Base-by-base conservation (phyloP, 2,888 invertebrate genomes). In the Melanophora roralis region DNA sequence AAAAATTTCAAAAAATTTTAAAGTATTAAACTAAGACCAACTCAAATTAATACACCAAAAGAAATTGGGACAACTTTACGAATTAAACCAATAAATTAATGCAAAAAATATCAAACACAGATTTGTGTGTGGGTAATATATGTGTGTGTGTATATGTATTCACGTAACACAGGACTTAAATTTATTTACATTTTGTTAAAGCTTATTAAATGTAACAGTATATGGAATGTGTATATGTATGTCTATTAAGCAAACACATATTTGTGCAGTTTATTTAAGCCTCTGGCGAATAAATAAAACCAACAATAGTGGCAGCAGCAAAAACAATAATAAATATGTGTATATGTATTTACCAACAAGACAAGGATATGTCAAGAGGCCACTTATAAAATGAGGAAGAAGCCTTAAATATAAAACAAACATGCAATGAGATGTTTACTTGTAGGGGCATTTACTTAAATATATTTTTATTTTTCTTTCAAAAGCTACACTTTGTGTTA, bases 331-430 rank as follows among this genome's bases (percentile, higher is more conserved):
- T 32, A 34, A 47, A 38, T 8, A 1, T 21, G 21, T 16, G n/a
- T 8, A 62, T 19, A 14, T 45, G 38, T 11, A 43, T 32, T 19
- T 72, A 21, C 34, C 4, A 34, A 45, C 64, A 32, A 57, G 38
- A 73, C 68, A 62, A 57, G 73, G 62, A 73, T 62, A 78, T 73
- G 73, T 78, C 78, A 78, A 73, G 68, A 53, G 78, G 57, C 64
- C 78, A 73, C 68, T 78, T 78, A 78, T 34, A 51, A 64, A 64
- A 65, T 53, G 45, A 57, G 43, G 47, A 68, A 73, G 62, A 67
- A 68, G 51, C 40, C 27, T 62, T 45, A 62, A 53, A 78, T 40
- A 49, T n/a, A 57, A 51, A 40, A 38, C 32, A 57, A 65, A 78
- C 23, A 78, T 12, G 60, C 53, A 38, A 60, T 27, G 45, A 51